These are phyloP conservation scores for Phoenicopterus ruber DNA, from an alignment of 2,113 vertebrate species.

Conservation along the genomic window DNA sequence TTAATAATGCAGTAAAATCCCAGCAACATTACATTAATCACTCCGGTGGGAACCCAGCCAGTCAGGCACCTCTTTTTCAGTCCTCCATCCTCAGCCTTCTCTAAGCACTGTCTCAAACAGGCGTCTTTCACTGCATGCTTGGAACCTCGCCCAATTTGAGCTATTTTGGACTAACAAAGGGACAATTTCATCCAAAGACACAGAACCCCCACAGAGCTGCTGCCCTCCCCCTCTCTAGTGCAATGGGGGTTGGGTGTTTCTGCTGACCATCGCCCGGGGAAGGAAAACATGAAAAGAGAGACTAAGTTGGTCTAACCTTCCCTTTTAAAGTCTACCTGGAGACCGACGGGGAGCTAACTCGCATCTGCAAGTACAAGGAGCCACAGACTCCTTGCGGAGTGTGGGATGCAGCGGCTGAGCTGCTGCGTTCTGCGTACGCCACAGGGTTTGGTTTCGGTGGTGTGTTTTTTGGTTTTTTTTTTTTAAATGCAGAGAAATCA, in stretches of 20 bases:
- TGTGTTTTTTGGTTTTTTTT: background rate
- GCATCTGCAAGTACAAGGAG: background rate
- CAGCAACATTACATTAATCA: constrained; percentile 59
- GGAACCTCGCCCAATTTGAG: constrained; percentile 51
- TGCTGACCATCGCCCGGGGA: background rate
- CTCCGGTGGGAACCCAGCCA: constrained; percentile 41
- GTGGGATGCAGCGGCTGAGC: background rate
- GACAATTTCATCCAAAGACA: constrained; percentile 61
- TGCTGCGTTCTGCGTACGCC: rapidly evolving
- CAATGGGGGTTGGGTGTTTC: background rate
- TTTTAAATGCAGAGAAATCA: background rate
- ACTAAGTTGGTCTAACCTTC: background rate
- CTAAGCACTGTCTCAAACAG: constrained; percentile 54
- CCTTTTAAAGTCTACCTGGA: background rate
- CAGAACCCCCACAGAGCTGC: constrained; percentile 47
- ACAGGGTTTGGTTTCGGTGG: background rate
- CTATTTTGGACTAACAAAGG: constrained; percentile 63
- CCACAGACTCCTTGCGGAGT: rapidly evolving
- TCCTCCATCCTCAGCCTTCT: constrained; percentile 31
- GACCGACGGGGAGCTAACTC: rapidly evolving
- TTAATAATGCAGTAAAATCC: constrained; percentile 66
- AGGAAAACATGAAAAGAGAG: background rate
- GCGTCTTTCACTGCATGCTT: constrained; percentile 59
- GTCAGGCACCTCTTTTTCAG: constrained; percentile 61
- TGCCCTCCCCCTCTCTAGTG: background rate